Conservation (phyloP, 2,888 invertebrate genomes). For the Fragum whitleyi region DNA sequence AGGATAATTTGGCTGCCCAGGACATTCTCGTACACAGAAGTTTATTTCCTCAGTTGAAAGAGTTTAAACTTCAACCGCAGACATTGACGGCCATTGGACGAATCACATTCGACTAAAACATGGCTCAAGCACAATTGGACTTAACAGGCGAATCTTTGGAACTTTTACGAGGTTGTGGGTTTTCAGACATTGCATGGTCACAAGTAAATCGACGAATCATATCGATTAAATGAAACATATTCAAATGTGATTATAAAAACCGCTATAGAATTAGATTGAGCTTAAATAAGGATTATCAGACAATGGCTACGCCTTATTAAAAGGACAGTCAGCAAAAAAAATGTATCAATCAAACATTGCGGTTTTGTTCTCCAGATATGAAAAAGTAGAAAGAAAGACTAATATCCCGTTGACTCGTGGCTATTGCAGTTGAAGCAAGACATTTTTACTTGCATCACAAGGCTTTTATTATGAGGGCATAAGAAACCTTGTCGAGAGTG, state of each 20-base stretch:
- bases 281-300: neutral
- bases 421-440: conserved; percentile 34
- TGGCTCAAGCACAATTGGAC: neutral
- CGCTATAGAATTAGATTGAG: neutral
- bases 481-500: conserved; percentile 10
- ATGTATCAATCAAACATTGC: neutral
- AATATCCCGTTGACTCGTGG: conserved; percentile 32
- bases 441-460: conserved; percentile 19
- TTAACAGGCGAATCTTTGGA: neutral
- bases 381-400: conserved; percentile 10
- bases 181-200: neutral
- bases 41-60: neutral
- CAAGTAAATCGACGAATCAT: neutral
- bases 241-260: neutral
- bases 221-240: neutral
- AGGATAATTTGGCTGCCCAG: neutral
- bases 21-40: neutral
- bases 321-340: conserved; percentile 25
- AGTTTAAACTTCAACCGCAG: neutral
- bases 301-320: neutral
- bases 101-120: neutral
- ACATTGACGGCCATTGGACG: neutral
- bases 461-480: conserved; percentile 9
- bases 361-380: conserved; percentile 21
- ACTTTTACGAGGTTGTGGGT: neutral